Evolutionary conservation across 2,797 vertebrate genomes (phyloP).

Genomic region (Macropus fuliginosus): DNA sequence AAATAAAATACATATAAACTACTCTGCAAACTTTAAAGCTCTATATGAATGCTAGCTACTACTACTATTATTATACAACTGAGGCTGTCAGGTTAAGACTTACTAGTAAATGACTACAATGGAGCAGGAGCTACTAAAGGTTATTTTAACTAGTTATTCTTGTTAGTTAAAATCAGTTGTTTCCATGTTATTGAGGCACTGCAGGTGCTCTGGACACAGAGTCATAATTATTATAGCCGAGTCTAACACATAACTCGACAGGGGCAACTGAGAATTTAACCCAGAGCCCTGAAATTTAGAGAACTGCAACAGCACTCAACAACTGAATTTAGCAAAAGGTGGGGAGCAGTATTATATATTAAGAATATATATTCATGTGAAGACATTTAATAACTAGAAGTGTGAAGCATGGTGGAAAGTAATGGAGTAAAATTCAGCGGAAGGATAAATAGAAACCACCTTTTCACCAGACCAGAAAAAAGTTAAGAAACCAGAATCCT

Average conservation of each 20-base stretch:
- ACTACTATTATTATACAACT: neutral
- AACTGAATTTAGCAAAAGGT: neutral
- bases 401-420: neutral
- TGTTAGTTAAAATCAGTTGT: neutral
- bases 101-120: neutral
- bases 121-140: neutral
- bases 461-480: neutral
- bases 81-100: neutral
- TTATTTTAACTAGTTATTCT: neutral
- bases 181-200: neutral
- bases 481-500: neutral
- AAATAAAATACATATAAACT: neutral
- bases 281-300: neutral
- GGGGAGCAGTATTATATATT: neutral
- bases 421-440: neutral
- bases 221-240: neutral
- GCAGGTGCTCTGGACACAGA: neutral
- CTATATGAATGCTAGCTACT: neutral
- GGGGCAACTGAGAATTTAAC: neutral
- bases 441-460: neutral
- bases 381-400: neutral
- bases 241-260: neutral
- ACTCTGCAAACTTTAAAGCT: neutral
- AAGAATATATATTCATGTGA: neutral
- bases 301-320: neutral